Conservation (phyloP, 2,797 vertebrate species). For the Carduelis carduelis region DNA sequence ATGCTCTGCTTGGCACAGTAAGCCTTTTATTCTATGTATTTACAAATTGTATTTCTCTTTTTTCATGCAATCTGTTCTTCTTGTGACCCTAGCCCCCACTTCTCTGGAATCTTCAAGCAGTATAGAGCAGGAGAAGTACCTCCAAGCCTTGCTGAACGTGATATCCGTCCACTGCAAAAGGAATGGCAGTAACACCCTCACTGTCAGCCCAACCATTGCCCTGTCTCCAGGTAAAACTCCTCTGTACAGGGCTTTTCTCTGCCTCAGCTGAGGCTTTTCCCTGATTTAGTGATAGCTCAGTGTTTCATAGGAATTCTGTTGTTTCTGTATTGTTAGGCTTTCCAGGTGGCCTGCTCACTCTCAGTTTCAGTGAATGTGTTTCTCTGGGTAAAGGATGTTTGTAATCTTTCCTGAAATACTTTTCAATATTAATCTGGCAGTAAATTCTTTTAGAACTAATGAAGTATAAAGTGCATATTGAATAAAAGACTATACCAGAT, state of each 20-base stretch:
- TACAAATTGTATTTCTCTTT: background rate
- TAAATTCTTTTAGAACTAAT: background rate
- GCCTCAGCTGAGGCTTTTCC: background rate
- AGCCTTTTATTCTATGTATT: background rate
- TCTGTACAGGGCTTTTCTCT: background rate
- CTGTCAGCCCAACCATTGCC: slow-evolving; percentile 86
- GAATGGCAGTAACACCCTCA: slow-evolving; percentile 85
- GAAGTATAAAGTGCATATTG: background rate
- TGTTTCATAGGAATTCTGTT: background rate
- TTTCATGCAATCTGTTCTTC: background rate
- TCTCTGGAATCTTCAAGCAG: slow-evolving; percentile 94
- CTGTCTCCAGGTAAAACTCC: slow-evolving; percentile 89
- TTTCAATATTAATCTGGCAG: background rate
- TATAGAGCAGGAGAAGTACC: slow-evolving; percentile 97
- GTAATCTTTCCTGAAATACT: background rate
- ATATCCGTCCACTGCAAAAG: slow-evolving; percentile 90
- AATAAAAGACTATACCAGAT: background rate
- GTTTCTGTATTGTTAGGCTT: background rate
- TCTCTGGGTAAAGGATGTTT: background rate
- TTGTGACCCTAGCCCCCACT: slow-evolving; percentile 78
- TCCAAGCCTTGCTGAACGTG: slow-evolving; percentile 91
- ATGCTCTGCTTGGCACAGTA: background rate
- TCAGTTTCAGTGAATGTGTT: background rate
- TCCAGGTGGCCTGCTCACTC: background rate
- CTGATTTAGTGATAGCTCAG: background rate